Base-by-base conservation (phyloP, 2,113 vertebrate genomes). In the Natator depressus region DNA sequence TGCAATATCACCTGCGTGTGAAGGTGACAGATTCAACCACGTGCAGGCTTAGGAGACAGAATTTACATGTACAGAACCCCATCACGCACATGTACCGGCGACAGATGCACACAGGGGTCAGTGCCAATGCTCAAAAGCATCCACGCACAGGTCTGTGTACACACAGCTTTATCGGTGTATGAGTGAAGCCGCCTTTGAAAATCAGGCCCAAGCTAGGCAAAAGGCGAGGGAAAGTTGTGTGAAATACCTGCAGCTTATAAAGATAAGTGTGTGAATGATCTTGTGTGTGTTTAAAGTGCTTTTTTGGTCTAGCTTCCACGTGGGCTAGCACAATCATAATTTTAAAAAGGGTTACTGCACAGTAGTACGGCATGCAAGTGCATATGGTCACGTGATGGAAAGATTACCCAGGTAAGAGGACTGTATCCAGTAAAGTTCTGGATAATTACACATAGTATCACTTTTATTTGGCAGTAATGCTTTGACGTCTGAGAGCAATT, bases 401-500 rank as follows among this genome's bases (percentile, higher is more conserved):
- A 87, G 49, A 53, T 91, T 86, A 91, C 35, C 17, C 93, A 80
- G 57, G 65, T 82, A 51, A 93, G 55, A 84, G 89, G 88, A 84
- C 24, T 87, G 55, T 69, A 20, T 46, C 72, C 54, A 69, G 27
- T 51, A 96, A 81, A 96, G 49, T 81, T 88, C 82, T 57, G 87
- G 19, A 75, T 49, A 84, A 93, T 46, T 5, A 65, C 13, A 85
- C 49, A 93, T 49, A 93, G 80, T 82, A n/a, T 55, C 80, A 92
- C 93, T 87, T 93, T 78, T 87, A 54, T 85, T 75, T 86, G 83
- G 62, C 50, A 93, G 53, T 55, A 89, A 20, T 80, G 90, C 57
- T 91, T 85, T 91, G 84, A 94, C 96, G 85, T 97, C 84, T 93
- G 97, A 89, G 78, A 97, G 90, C 59, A 89, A 88, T 69, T 96